Conservation (phyloP, 92 coral and sea anemone genomes). For the Nematostella vectensis region DNA sequence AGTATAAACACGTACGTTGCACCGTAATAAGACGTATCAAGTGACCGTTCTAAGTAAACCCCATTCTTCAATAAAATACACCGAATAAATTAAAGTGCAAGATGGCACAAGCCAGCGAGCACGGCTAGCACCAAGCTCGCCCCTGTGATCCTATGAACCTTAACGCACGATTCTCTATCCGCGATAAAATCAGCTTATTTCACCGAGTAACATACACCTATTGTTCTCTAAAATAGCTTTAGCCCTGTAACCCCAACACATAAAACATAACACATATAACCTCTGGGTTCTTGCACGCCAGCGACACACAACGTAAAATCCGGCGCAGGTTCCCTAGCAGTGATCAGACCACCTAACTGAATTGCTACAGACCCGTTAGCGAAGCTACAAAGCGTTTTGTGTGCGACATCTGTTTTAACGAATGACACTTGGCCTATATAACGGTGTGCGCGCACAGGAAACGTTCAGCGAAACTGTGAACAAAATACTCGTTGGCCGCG, state of each 20-base stretch:
- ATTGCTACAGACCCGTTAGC: slow-evolving; percentile 54
- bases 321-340: too few relatives aligned
- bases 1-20: slow-evolving; percentile 74
- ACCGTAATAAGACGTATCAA: slow-evolving; percentile 72
- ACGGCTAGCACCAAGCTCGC: too few relatives aligned
- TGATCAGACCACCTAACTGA: too few relatives aligned
- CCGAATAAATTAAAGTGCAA: slow-evolving; percentile 11
- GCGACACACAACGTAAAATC: too few relatives aligned
- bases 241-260: slow-evolving; percentile 39
- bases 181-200: slow-evolving; percentile 73
- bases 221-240: slow-evolving; percentile 62
- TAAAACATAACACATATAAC: too few relatives aligned
- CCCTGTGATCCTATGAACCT: too few relatives aligned
- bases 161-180: too few relatives aligned
- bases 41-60: slow-evolving; percentile 47
- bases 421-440: slow-evolving; percentile 59
- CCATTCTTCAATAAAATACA: slow-evolving; percentile 45
- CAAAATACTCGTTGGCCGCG: slow-evolving; percentile 43
- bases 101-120: too few relatives aligned
- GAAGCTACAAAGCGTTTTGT: slow-evolving; percentile 3
- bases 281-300: too few relatives aligned
- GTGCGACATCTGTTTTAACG: slow-evolving; percentile 38
- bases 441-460: slow-evolving; percentile 85
- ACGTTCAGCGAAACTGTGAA: slow-evolving; percentile 50
- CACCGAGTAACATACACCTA: slow-evolving; percentile 68